phyloP scores from a whole-genome alignment of 2,797 vertebrate species.

The Loriculus beryllinus region DNA sequence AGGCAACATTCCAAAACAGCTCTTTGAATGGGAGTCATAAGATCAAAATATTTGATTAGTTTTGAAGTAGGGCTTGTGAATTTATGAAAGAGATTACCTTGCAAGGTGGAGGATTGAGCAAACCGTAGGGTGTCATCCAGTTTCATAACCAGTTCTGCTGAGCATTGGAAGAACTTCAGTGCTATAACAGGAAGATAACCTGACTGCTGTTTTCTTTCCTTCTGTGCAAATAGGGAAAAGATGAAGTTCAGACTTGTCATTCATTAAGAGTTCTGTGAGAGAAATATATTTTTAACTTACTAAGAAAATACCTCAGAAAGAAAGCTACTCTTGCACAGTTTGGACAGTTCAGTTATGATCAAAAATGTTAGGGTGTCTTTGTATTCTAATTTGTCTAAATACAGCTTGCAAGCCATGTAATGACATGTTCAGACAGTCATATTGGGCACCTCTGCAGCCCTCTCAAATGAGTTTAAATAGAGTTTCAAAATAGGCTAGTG shows the following conservation, averaged over 20 bases:
- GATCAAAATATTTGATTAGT: background rate
- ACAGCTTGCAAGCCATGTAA: background rate
- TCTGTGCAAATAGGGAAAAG: background rate
- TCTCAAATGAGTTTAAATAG: background rate
- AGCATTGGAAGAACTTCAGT: background rate
- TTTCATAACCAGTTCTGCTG: background rate
- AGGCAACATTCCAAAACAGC: background rate
- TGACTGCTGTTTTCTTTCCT: background rate
- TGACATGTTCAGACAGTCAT: background rate
- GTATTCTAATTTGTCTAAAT: background rate
- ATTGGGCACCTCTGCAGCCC: background rate
- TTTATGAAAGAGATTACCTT: background rate
- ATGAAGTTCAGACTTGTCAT: background rate
- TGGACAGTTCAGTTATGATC: background rate
- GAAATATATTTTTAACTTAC: background rate
- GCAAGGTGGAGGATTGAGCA: background rate
- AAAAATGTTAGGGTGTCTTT: background rate
- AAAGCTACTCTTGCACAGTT: background rate
- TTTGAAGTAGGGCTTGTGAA: background rate
- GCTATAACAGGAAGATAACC: background rate
- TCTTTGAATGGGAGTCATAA: background rate
- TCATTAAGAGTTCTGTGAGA: background rate
- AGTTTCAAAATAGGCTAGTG: background rate
- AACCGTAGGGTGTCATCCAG: background rate
- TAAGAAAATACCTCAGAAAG: background rate